Base-by-base conservation (phyloP, 2,888 invertebrate genomes). In the Agrilus biguttatus region DNA sequence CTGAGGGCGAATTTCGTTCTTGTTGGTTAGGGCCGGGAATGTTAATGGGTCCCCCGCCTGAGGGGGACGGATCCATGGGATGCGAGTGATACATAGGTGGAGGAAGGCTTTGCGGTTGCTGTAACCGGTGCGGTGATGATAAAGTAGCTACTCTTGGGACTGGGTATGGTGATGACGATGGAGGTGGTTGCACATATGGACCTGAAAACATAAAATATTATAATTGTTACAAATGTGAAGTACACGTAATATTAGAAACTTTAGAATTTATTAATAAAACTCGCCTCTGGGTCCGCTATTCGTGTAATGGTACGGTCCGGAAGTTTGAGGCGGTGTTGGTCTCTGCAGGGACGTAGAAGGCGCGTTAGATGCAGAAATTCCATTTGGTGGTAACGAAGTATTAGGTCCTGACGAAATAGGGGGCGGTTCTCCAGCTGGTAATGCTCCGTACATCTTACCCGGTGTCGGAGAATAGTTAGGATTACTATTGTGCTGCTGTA, bases 31-130 rank as follows among this genome's bases (percentile, higher is more conserved):
- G 39, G 3, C 45, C 43, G 7, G 56, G 47, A 33, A 71, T 66
- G 37, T 65, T 63, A 40, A 72, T 69, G 1, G 70, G 65, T 3
- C 72, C 71, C 6, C 73, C 72, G 19, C 72, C 72, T 2, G 72
- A 71, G 1, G 73, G 72, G 5, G 72, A 71, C 0, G 72, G 72
- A 48, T 72, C 72, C 61, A 72, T 59, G 2, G 70, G 65, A 50
- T 68, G 71, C 1, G 67, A 56, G 47, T 69, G 70, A 51, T 67
- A 70, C 51, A 69, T 62, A 2, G 63, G 62, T 8, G 66, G 66
- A 4, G 63, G 49, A 44, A 52, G 45, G 40, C 48, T 44, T 37
- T 51, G 45, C 44, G 51, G 50, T 48, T 47, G 49, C 37, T 48
- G 53, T 36, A 51, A 44, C 45, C 51, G 42, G 49, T 48, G 51